These are phyloP conservation scores for Lytechinus pictus DNA, from an alignment of 35 echinoderm and acorn worm species.

Conservation along the genomic window DNA sequence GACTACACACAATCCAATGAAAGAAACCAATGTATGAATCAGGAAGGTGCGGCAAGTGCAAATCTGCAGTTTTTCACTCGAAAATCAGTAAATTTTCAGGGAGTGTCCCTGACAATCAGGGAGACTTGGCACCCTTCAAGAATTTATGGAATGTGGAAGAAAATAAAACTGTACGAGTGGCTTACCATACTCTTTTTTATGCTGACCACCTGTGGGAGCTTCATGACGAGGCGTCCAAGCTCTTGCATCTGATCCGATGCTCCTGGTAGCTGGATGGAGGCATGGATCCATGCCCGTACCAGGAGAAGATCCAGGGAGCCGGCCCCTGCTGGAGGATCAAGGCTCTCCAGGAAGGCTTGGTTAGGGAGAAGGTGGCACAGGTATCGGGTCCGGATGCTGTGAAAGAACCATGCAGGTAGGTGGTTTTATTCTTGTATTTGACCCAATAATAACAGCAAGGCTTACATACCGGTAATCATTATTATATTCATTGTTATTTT, in stretches of 20 bases:
- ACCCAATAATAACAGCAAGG: too few relatives aligned
- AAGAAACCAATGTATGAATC: too few relatives aligned
- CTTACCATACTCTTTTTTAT: slow-evolving; percentile 55
- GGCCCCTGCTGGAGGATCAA: slow-evolving; percentile 38
- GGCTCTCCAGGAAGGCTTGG: slow-evolving; percentile 58
- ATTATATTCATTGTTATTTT: too few relatives aligned
- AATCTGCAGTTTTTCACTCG: too few relatives aligned
- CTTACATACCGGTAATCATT: too few relatives aligned
- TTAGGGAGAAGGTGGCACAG: slow-evolving; percentile 74
- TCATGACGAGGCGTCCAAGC: slow-evolving; percentile 61
- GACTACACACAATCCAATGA: too few relatives aligned
- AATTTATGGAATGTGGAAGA: not conserved
- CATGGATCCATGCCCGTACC: slow-evolving; percentile 65
- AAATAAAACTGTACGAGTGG: not conserved
- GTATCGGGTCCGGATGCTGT: slow-evolving; percentile 63
- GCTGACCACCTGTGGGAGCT: slow-evolving; percentile 54
- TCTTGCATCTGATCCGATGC: slow-evolving; percentile 68
- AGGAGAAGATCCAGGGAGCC: slow-evolving; percentile 17
- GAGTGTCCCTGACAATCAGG: too few relatives aligned
- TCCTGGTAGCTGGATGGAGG: slow-evolving; percentile 39
- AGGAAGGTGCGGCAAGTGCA: too few relatives aligned
- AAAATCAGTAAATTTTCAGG: too few relatives aligned
- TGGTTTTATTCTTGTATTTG: too few relatives aligned
- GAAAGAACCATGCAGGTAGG: not conserved
- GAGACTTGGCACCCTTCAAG: too few relatives aligned